These are phyloP conservation scores for Carposina sasakii DNA, from an alignment of 1,140 invertebrate genomes.

Conservation along the genomic window DNA sequence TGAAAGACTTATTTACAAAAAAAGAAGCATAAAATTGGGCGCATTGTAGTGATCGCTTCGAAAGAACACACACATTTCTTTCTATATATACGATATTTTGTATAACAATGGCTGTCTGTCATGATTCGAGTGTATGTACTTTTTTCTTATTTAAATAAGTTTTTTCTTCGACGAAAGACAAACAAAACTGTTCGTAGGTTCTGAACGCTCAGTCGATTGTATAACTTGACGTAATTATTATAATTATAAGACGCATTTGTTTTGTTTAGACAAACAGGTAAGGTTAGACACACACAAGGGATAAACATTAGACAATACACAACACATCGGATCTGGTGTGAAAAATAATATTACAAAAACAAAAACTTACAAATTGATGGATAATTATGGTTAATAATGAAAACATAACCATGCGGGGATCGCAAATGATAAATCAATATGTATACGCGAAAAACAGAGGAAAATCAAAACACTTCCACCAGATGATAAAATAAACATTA, in stretches of 20 bases:
- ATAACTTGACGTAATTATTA: slow-evolving; percentile 42
- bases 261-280: slow-evolving; percentile 70
- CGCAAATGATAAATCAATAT: slow-evolving; percentile 54
- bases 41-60: too few relatives aligned
- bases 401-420: slow-evolving; percentile 62
- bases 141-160: slow-evolving; percentile 35
- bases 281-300: slow-evolving; percentile 82
- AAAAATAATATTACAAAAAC: slow-evolving; percentile 54
- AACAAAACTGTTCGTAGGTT: slow-evolving; percentile 66
- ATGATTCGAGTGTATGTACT: slow-evolving; percentile 47
- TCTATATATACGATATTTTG: too few relatives aligned
- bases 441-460: slow-evolving; percentile 58
- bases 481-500: slow-evolving; percentile 63
- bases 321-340: slow-evolving; percentile 74
- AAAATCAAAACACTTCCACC: slow-evolving; percentile 72
- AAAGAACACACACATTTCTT: too few relatives aligned
- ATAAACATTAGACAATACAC: slow-evolving; percentile 83
- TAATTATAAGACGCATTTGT: slow-evolving; percentile 53
- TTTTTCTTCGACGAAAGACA: slow-evolving; percentile 50
- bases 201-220: slow-evolving; percentile 52
- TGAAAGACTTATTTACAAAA: slow-evolving; percentile 29
- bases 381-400: slow-evolving; percentile 43
- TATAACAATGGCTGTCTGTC: slow-evolving; percentile 35
- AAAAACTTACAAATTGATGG: slow-evolving; percentile 29
- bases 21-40: neutral